These are phyloP conservation scores for Drosophila lowei DNA, from an alignment of 1,140 invertebrate genomes.

Conservation along the genomic window DNA sequence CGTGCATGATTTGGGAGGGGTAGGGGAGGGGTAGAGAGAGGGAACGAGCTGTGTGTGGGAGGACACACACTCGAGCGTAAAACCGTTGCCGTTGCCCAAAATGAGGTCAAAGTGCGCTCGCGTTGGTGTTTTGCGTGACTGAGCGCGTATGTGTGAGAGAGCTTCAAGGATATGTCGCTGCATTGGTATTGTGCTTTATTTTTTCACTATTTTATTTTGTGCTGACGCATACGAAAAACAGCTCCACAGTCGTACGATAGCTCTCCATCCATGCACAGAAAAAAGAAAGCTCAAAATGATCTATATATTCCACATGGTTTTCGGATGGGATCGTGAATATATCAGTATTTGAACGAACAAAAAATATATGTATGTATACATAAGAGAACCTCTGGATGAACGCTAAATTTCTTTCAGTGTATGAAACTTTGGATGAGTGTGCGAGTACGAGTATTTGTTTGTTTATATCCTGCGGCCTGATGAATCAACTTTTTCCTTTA, in stretches of 20 bases:
- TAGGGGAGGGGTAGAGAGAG: background rate
- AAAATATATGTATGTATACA: too few species aligned
- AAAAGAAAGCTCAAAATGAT: too few species aligned
- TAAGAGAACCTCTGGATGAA: too few species aligned
- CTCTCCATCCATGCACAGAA: constrained; percentile 11
- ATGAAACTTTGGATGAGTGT: background rate
- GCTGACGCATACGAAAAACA: constrained; percentile 67
- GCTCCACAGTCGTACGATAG: constrained; percentile 25
- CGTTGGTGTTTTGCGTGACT: constrained; percentile 47
- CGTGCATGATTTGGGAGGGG: background rate
- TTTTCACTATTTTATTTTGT: constrained; percentile 78
- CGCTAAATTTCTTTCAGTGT: too few species aligned
- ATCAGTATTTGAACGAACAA: too few species aligned
- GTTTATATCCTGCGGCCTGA: constrained; percentile 71
- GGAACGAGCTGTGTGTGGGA: background rate
- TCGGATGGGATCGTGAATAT: too few species aligned
- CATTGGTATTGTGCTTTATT: constrained; percentile 68
- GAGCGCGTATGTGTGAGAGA: constrained; percentile 23
- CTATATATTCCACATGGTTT: too few species aligned
- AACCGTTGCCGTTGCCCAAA: constrained; percentile 49
- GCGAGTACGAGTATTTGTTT: constrained; percentile 14
- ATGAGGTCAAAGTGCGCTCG: constrained; percentile 74
- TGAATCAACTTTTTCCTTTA: constrained; percentile 79
- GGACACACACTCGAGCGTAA: constrained; percentile 39
- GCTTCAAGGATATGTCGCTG: constrained; percentile 60